phyloP scores from a whole-genome alignment of 92 coral and sea anemone genomes.

The Actinostola sp. region DNA sequence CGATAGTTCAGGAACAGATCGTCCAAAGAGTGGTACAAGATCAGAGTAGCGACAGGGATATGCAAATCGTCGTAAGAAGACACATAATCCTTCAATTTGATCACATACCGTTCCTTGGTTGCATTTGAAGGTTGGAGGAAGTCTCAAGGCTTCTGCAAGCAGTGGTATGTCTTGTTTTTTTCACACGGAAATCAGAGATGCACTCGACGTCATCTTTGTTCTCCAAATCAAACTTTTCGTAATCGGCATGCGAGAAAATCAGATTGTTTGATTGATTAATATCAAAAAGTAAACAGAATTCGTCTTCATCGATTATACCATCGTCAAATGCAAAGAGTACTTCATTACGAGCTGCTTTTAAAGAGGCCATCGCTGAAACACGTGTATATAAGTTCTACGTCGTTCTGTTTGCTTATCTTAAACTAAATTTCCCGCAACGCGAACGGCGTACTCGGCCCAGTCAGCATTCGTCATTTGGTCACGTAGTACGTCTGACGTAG shows the following conservation, averaged over 20 bases:
- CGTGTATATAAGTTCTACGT: not conserved
- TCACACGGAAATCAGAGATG: too few species aligned
- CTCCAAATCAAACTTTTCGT: slow-evolving; percentile 34
- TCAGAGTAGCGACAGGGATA: slow-evolving; percentile 37
- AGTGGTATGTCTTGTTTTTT: slow-evolving; percentile 22
- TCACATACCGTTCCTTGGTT: slow-evolving; percentile 33
- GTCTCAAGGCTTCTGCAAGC: slow-evolving; percentile 41
- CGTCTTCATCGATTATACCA: slow-evolving; percentile 2
- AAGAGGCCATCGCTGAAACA: not conserved
- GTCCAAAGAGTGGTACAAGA: slow-evolving; percentile 33
- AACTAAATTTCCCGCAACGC: not conserved
- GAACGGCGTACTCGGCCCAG: slow-evolving; percentile 8
- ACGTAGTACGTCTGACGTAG: too few species aligned
- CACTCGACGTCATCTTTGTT: too few species aligned
- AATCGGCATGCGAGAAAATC: slow-evolving; percentile 21
- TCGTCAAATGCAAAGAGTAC: not conserved
- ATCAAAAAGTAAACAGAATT: slow-evolving; percentile 4
- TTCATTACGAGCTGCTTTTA: not conserved
- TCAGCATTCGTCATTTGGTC: too few species aligned
- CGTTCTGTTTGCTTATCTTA: not conserved
- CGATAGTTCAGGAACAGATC: slow-evolving; percentile 36
- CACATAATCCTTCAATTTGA: slow-evolving; percentile 33
- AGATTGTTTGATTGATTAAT: too few species aligned
- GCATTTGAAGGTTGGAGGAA: slow-evolving; percentile 31
- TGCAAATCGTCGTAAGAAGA: too few species aligned